Evolutionary conservation across 2,888 invertebrate genomes (phyloP).

Genomic region (Volucella inanis): DNA sequence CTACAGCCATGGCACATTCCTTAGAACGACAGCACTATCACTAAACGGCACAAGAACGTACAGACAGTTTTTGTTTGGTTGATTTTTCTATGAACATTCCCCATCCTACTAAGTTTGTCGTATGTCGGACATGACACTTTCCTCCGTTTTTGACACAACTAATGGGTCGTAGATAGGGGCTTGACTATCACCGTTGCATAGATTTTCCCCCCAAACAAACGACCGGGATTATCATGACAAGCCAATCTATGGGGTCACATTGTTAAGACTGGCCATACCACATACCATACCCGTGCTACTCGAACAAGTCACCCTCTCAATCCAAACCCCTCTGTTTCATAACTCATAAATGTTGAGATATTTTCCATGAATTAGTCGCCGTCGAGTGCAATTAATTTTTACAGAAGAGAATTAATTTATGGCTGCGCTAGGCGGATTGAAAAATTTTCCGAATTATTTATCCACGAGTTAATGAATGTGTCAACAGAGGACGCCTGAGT

Average conservation of each 20-base stretch:
- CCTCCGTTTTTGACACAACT: constrained; percentile 65
- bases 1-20: not conserved
- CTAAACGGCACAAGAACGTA: not conserved
- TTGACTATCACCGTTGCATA: constrained; percentile 22
- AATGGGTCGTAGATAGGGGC: constrained; percentile 46
- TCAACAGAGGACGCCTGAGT: constrained; percentile 46
- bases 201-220: constrained; percentile 1
- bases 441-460: constrained; percentile 70
- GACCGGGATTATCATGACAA: constrained; percentile 26
- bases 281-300: not conserved
- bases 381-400: constrained; percentile 74
- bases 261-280: not conserved
- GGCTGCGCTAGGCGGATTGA: constrained; percentile 52
- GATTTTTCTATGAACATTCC: constrained; percentile 41
- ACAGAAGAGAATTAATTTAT: constrained; percentile 70
- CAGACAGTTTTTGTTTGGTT: not conserved
- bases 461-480: constrained; percentile 69
- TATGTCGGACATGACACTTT: constrained; percentile 62
- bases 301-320: not conserved
- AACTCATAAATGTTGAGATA: constrained; percentile 65
- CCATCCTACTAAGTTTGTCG: constrained; percentile 26
- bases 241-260: constrained; percentile 19
- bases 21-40: not conserved
- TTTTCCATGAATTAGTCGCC: constrained; percentile 69
- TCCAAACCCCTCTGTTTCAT: constrained; percentile 42